Conservation (phyloP, 1,140 invertebrate species). For the Ceratoteleas bidentatus region DNA sequence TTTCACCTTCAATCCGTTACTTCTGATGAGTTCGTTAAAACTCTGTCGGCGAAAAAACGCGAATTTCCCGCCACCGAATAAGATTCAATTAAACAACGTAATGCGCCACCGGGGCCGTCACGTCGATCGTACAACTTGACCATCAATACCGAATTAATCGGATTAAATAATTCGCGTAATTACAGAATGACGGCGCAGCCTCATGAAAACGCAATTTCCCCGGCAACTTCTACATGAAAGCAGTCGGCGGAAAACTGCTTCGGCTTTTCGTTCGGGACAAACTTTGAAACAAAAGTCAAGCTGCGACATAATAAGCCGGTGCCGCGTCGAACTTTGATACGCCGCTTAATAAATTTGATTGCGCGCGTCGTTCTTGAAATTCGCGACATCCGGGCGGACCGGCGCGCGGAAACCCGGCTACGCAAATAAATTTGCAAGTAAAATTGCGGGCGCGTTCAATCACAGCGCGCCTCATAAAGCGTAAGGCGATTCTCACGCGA, state of each 20-base stretch:
- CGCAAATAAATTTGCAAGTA: constrained; percentile 55
- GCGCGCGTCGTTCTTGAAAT: constrained; percentile 40
- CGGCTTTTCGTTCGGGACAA: constrained; percentile 26
- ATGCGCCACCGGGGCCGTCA: no score
- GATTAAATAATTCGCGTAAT: constrained; percentile 9
- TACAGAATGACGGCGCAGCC: constrained; percentile 1
- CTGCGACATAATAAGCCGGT: constrained; percentile 34
- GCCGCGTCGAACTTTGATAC: constrained; percentile 50
- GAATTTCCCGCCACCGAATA: no score
- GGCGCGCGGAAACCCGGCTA: constrained; percentile 27
- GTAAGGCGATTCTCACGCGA: constrained; percentile 52
- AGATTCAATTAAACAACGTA: no score
- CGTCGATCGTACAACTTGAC: neutral
- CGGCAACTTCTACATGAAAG: constrained; percentile 26
- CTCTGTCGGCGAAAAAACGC: no score
- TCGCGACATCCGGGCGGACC: constrained; percentile 9
- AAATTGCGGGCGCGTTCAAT: constrained; percentile 39
- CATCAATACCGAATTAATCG: constrained; percentile 13
- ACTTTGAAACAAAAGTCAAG: constrained; percentile 44
- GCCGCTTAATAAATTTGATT: constrained; percentile 59
- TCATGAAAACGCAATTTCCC: constrained; percentile 19
- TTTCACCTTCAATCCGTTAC: no score
- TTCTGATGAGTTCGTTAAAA: no score
- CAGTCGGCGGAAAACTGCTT: constrained; percentile 16
- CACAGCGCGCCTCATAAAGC: constrained; percentile 27